A percentile compares a stretch with the other conserved stretches of the same genome.
Evolutionary conservation across 1,140 invertebrate genomes (phyloP).

Genomic region (Procambarus virginalis): DNA sequence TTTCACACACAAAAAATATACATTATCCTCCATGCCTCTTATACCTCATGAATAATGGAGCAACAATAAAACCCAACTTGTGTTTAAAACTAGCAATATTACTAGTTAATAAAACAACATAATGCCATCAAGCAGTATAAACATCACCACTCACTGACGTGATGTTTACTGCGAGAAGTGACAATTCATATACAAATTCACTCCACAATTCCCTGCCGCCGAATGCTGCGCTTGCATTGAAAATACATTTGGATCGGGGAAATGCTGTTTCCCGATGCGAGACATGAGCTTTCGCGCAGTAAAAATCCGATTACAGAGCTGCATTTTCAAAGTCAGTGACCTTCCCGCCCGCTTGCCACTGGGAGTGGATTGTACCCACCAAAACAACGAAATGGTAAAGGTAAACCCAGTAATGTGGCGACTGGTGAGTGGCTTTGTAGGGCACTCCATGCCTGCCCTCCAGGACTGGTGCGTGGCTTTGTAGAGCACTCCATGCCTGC

Average conservation of each 20-base stretch:
- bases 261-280: slow-evolving; percentile 31
- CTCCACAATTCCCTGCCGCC: slow-evolving; percentile 9
- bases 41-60: too few relatives aligned
- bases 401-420: neutral
- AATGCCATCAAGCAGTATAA: too few relatives aligned
- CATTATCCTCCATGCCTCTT: neutral
- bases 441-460: neutral
- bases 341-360: neutral
- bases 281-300: slow-evolving; percentile 27
- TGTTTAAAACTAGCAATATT: too few relatives aligned
- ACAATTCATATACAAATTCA: slow-evolving; percentile 29
- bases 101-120: too few relatives aligned
- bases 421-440: neutral
- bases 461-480: too few relatives aligned
- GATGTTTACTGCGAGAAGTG: neutral
- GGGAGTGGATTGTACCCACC: slow-evolving; percentile 6
- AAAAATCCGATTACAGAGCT: slow-evolving; percentile 35
- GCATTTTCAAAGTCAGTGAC: slow-evolving; percentile 15
- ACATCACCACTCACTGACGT: neutral
- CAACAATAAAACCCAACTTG: too few relatives aligned
- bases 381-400: neutral
- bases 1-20: neutral
- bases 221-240: slow-evolving; percentile 12
- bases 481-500: too few relatives aligned
- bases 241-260: slow-evolving; percentile 35